These are phyloP conservation scores for Venusia cambrica DNA, from an alignment of 2,888 invertebrate genomes.

Conservation along the genomic window DNA sequence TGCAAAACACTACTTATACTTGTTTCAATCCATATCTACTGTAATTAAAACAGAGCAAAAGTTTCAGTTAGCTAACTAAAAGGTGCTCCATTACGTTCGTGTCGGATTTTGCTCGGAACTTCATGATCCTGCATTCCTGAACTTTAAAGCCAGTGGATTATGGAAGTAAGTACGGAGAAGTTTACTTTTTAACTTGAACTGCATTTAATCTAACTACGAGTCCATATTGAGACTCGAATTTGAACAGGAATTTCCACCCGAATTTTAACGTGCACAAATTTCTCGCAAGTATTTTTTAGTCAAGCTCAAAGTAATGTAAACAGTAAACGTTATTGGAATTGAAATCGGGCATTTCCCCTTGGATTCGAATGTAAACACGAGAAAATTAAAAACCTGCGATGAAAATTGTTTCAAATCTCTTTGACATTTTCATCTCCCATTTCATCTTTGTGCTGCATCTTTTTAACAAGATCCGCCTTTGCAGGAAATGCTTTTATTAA, in stretches of 20 bases:
- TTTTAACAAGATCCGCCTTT: constrained; percentile 29
- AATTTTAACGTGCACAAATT: too few species aligned
- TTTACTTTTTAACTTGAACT: constrained; percentile 16
- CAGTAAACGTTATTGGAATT: too few species aligned
- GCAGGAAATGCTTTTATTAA: constrained; percentile 33
- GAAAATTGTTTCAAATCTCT: too few species aligned
- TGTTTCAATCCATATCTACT: constrained; percentile 13
- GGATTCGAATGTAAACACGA: too few species aligned
- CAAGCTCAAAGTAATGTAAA: too few species aligned
- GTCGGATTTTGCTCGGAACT: constrained; percentile 23
- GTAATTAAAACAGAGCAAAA: constrained; percentile 20
- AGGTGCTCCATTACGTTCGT: constrained; percentile 28
- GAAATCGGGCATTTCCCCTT: too few species aligned
- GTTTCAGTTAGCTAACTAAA: constrained; percentile 21
- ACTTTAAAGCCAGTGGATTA: constrained; percentile 27
- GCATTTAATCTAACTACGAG: constrained; percentile 13
- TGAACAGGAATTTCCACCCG: too few species aligned
- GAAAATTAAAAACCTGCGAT: too few species aligned
- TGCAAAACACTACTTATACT: neutral
- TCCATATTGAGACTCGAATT: too few species aligned
- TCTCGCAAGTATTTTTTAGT: too few species aligned
- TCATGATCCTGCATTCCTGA: constrained; percentile 23
- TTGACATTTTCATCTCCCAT: constrained; percentile 1
- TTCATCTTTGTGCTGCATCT: constrained; percentile 8
- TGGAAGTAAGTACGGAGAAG: constrained; percentile 16